Evolutionary conservation across 2,113 vertebrate genomes (phyloP).

Genomic region (Coptodon rendalli): DNA sequence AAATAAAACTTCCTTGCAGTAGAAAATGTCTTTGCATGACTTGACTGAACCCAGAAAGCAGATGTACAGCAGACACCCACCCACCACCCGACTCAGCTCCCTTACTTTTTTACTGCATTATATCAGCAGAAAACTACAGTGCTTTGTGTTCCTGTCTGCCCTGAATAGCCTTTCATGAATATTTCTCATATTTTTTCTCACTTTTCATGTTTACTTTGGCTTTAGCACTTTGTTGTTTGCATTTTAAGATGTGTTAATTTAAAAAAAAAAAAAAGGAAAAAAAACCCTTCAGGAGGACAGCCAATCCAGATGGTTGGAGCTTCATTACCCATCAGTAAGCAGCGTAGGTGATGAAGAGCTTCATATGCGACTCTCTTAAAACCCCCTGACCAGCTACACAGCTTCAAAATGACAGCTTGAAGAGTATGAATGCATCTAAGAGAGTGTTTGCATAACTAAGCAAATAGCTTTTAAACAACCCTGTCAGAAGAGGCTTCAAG

Average conservation of each 20-base stretch:
- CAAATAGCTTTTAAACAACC: neutral
- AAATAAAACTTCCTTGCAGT: neutral
- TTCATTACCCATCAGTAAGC: neutral
- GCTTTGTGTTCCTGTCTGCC: neutral
- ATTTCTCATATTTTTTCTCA: neutral
- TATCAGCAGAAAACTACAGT: neutral
- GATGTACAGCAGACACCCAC: neutral
- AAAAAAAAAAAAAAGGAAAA: fast-evolving
- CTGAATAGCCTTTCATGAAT: neutral
- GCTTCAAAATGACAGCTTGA: neutral
- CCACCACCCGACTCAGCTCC: neutral
- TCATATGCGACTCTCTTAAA: fast-evolving
- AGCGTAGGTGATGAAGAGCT: neutral
- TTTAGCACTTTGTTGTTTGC: neutral
- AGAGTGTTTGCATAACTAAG: neutral
- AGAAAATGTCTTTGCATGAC: neutral
- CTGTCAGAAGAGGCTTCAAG: neutral
- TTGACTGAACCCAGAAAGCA: neutral
- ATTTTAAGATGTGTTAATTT: neutral
- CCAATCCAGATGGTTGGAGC: neutral
- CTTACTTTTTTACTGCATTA: neutral
- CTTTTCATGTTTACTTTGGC: neutral
- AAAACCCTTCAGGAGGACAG: neutral
- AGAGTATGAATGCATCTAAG: neutral
- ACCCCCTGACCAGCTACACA: neutral